Evolutionary conservation across 1,140 invertebrate genomes (phyloP), one percentile per base, ranked within the genome.

Genomic region (Belonocnema kinseyi): DNA sequence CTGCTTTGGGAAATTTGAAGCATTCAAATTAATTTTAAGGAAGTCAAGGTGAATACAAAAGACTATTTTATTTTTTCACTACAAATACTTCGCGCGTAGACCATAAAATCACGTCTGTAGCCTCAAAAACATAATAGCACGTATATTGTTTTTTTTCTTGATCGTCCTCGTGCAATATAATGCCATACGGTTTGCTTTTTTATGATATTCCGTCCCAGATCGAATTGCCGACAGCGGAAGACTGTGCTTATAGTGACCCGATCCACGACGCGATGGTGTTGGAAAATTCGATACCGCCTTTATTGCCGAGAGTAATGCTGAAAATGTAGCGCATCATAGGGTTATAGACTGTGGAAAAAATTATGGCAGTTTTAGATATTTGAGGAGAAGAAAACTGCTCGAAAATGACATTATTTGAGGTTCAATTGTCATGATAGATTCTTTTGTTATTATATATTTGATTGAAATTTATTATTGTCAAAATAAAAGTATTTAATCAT

Each of bases 151-250:
- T 66, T 66, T 13, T 66, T 40, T 14, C 26, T 66, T 46, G 46
- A 66, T 66, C 61, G 61, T 46, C 61, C 46, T 33, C 14, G 14
- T 10, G 61, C 61, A 7, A 40, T 66, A 66, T 40, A 66, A 66
- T 66, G 61, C 61, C 61, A 40, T 66, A 66, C 61, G 61, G 61
- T 66, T 66, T 66, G 61, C 33, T 40, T 26, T 66, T 66, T 66
- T 66, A 66, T 33, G 61, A 66, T 33, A 66, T 66, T 66, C 5
- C 14, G 21, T 16, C 61, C 26, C 26, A 66, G 61, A 66, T 66
- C 33, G 61, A 46, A 66, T 66, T 66, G 61, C 61, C 61, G 14
- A 66, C 61, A 66, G 13, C 61, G 26, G 61, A 66, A 66, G 26
- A 66, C 61, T 66, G n/a, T 33, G 26, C 61, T 66, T 66, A n/a